phyloP scores from a whole-genome alignment of 1,140 invertebrate species.

The Eriosoma lanigerum region DNA sequence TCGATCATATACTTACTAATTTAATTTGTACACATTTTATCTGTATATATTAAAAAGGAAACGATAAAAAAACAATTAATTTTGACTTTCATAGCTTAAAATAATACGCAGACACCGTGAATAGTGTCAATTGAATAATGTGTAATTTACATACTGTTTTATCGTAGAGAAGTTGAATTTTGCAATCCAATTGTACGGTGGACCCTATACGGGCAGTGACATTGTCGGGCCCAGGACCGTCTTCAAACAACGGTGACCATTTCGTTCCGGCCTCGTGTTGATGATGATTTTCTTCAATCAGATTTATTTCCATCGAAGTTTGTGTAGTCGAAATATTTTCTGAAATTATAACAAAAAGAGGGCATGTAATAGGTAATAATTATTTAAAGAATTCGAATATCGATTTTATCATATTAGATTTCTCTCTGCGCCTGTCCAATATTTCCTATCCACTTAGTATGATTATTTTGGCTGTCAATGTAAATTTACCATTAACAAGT shows the following conservation, averaged over 20 bases:
- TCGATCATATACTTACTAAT: too few species aligned
- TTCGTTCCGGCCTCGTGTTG: conserved; percentile 51
- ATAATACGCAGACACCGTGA: background rate
- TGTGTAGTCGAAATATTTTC: conserved; percentile 22
- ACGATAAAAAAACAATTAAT: background rate
- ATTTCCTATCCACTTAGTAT: too few species aligned
- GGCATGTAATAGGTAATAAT: too few species aligned
- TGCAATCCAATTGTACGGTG: conserved; percentile 57
- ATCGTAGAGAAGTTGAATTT: conserved; percentile 57
- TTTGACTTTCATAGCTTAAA: background rate
- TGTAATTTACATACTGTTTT: conserved; percentile 56
- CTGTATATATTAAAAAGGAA: too few species aligned
- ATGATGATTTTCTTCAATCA: conserved; percentile 36
- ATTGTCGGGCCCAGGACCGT: conserved; percentile 55
- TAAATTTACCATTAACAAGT: too few species aligned
- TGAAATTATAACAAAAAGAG: too few species aligned
- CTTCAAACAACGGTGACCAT: conserved; percentile 58
- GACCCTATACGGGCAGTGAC: conserved; percentile 56
- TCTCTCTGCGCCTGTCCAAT: too few species aligned
- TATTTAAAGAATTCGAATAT: too few species aligned
- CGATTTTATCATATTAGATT: too few species aligned
- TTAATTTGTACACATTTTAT: too few species aligned
- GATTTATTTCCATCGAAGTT: conserved; percentile 2
- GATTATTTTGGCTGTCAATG: too few species aligned
- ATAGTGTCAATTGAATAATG: background rate